These are phyloP conservation scores for Microhierax caerulescens DNA, from an alignment of 2,797 vertebrate species.

Conservation along the genomic window DNA sequence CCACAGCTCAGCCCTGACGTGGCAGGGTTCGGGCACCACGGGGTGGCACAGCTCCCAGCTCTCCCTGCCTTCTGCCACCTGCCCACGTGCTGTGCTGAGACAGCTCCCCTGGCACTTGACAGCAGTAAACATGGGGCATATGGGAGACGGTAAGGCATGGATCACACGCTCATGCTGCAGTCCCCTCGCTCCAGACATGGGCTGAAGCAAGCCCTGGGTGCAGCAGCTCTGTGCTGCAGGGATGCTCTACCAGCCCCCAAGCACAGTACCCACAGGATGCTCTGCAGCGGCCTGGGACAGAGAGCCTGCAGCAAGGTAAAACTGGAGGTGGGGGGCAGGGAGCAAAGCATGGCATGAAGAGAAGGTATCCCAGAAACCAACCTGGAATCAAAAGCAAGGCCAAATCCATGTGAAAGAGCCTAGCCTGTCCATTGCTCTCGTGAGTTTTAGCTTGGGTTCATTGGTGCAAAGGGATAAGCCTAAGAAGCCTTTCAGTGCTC, in stretches of 20 bases:
- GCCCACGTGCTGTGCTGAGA: background rate
- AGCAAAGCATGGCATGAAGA: background rate
- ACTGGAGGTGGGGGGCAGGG: too few species aligned
- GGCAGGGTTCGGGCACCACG: background rate
- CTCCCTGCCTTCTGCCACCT: background rate
- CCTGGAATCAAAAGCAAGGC: background rate
- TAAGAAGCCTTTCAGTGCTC: background rate
- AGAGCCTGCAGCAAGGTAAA: background rate
- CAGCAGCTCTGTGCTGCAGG: background rate
- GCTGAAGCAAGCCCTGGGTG: background rate
- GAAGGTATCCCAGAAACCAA: background rate
- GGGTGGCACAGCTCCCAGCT: background rate
- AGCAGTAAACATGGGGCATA: background rate
- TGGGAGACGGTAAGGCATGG: background rate
- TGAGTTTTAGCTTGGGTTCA: background rate
- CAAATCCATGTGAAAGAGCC: background rate
- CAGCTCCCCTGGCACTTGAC: background rate
- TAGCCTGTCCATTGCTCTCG: background rate
- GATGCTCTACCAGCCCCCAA: background rate
- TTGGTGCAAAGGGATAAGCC: background rate
- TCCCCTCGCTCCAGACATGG: accelerated
- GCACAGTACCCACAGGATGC: background rate
- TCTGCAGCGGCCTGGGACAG: accelerated
- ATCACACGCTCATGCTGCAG: background rate
- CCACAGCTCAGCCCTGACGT: background rate